Conservation (phyloP, 2,888 invertebrate genomes). For the Eumerus sabulonum region DNA sequence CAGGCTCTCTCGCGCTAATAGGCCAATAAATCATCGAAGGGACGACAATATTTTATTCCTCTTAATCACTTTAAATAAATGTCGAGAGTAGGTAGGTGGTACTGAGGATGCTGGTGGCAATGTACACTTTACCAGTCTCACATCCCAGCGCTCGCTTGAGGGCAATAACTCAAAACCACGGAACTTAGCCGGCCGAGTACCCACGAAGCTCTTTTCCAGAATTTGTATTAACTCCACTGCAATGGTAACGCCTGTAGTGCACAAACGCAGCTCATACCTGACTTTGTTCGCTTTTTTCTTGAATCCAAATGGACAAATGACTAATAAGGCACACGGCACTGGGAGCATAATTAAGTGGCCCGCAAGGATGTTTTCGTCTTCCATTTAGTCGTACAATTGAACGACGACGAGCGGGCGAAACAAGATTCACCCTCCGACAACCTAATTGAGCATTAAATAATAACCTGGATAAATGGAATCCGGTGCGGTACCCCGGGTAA, state of each 20-base stretch:
- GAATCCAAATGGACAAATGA: constrained; percentile 63
- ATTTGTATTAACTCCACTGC: constrained; percentile 40
- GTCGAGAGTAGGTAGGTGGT: constrained; percentile 67
- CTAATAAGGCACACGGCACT: constrained; percentile 66
- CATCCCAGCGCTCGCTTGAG: too few species aligned
- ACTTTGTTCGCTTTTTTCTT: constrained; percentile 57
- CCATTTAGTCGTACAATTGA: constrained; percentile 36
- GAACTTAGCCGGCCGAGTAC: constrained; percentile 9
- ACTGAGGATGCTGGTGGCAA: too few species aligned
- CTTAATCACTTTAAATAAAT: constrained; percentile 70
- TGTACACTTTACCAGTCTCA: constrained; percentile 17
- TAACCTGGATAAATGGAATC: constrained; percentile 68
- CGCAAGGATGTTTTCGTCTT: constrained; percentile 68
- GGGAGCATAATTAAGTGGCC: constrained; percentile 67
- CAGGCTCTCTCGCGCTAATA: constrained; percentile 55
- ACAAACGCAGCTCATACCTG: constrained; percentile 4
- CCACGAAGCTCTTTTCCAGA: constrained; percentile 31
- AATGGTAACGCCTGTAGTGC: not conserved
- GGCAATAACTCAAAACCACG: constrained; percentile 52
- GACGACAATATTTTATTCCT: constrained; percentile 70
- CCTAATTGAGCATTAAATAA: constrained; percentile 69
- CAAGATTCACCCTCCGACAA: constrained; percentile 46
- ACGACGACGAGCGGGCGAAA: constrained; percentile 42
- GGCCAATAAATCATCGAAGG: constrained; percentile 69
- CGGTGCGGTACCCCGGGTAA: constrained; percentile 42